phyloP scores from a whole-genome alignment of 2,888 invertebrate genomes.

The Phengaris arion region DNA sequence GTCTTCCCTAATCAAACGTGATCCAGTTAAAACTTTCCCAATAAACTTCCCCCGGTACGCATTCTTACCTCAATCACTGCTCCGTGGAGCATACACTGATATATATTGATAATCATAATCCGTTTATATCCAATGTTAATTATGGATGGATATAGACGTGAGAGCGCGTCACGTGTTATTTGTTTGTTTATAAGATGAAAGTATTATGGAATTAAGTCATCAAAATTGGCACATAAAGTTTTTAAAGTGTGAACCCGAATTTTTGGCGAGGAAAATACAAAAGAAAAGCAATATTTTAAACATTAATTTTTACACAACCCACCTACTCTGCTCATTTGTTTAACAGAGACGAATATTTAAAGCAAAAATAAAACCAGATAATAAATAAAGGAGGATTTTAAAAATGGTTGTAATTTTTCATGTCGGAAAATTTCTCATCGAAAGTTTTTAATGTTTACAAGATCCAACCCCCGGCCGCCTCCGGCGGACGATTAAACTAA shows the following conservation, averaged over 20 bases:
- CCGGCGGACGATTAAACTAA: conserved; percentile 74
- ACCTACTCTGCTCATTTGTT: background rate
- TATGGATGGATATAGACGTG: background rate
- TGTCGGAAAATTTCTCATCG: conserved; percentile 17
- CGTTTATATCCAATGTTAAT: background rate
- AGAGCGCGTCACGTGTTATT: background rate
- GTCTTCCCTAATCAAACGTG: conserved; percentile 62
- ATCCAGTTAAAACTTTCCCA: conserved; percentile 76
- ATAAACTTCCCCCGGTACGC: conserved; percentile 64
- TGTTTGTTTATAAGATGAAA: background rate
- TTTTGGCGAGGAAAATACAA: too few relatives aligned
- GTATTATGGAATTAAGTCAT: background rate
- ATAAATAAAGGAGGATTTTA: conserved; percentile 35
- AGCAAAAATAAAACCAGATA: conserved; percentile 8
- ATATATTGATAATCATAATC: background rate
- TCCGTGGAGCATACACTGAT: background rate
- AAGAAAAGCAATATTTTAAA: background rate
- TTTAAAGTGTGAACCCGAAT: too few relatives aligned
- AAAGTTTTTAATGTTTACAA: conserved; percentile 31
- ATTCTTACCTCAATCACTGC: conserved; percentile 44
- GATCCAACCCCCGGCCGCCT: conserved; percentile 48
- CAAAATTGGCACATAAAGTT: too few relatives aligned
- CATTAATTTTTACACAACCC: background rate
- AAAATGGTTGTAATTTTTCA: conserved; percentile 30
- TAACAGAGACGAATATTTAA: background rate